Evolutionary conservation across 2,113 vertebrate species (phyloP).

Genomic region (Amblyopsis rosae): DNA sequence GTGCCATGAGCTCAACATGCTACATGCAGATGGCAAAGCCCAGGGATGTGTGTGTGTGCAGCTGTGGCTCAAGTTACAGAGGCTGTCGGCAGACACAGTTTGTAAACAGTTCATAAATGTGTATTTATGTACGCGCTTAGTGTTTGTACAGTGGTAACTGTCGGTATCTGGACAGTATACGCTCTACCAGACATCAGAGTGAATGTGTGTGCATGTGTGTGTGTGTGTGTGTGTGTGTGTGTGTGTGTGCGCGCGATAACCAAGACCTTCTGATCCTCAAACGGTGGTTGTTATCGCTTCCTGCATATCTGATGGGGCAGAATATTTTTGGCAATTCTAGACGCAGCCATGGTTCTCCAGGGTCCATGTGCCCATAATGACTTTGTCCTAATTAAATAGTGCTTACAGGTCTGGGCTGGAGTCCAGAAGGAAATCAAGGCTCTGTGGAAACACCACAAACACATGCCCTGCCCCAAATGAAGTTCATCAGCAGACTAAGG

Average conservation of each 20-base stretch:
- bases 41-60: constrained; percentile 11
- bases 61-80: constrained; percentile 11
- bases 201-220: not conserved
- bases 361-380: constrained; percentile 50
- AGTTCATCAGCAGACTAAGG: constrained; percentile 23
- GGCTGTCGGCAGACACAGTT: not conserved
- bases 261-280: constrained; percentile 58
- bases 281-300: constrained; percentile 61
- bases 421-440: constrained; percentile 55
- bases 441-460: constrained; percentile 44
- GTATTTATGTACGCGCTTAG: constrained; percentile 32
- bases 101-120: constrained; percentile 45
- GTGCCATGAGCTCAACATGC: constrained; percentile 21
- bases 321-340: constrained; percentile 37
- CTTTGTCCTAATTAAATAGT: constrained; percentile 51
- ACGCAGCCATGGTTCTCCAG: constrained; percentile 38
- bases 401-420: constrained; percentile 15
- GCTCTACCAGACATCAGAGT: constrained; percentile 17
- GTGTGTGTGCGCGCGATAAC: constrained; percentile 21
- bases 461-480: constrained; percentile 27
- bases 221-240: not conserved
- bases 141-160: constrained; percentile 16
- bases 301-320: constrained; percentile 48
- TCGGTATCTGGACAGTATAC: constrained; percentile 7
- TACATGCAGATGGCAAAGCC: constrained; percentile 15